phyloP scores from a whole-genome alignment of 1,140 invertebrate species.

The Lasioglossum baleicum region DNA sequence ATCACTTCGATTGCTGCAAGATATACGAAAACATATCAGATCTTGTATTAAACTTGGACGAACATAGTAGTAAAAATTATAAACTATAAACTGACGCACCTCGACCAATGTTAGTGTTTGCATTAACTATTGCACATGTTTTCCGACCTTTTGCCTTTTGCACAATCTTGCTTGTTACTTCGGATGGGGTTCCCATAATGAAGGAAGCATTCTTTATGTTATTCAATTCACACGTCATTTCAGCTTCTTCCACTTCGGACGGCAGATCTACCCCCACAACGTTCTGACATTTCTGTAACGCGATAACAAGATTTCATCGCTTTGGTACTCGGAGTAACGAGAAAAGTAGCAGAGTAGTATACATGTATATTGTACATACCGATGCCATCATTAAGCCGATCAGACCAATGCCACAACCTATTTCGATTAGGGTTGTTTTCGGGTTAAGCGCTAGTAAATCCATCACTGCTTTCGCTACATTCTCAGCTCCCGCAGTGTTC shows the following conservation, averaged over 20 bases:
- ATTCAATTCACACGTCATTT: conserved; percentile 75
- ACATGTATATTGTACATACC: conserved; percentile 63
- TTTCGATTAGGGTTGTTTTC: conserved; percentile 74
- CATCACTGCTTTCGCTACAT: conserved; percentile 69
- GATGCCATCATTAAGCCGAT: conserved; percentile 74
- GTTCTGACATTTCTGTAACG: conserved; percentile 73
- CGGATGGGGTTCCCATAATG: conserved; percentile 70
- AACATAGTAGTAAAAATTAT: too few relatives aligned
- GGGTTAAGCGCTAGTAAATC: conserved; percentile 68
- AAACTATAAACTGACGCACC: conserved; percentile 52
- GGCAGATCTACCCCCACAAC: conserved; percentile 75
- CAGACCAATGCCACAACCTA: conserved; percentile 77
- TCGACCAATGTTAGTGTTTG: conserved; percentile 73
- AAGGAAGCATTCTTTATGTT: conserved; percentile 76
- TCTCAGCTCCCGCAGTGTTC: conserved; percentile 73
- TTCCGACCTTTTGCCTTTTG: conserved; percentile 67
- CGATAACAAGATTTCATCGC: conserved; percentile 18
- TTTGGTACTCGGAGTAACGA: background rate
- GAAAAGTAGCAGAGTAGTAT: conserved; percentile 12
- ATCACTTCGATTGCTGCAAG: conserved; percentile 75
- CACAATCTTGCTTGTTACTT: conserved; percentile 68
- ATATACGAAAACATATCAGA: background rate
- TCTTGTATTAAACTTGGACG: background rate
- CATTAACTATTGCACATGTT: conserved; percentile 73
- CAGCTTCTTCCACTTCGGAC: conserved; percentile 77